A percentile compares a stretch with the other conserved stretches of the same genome.
These are phyloP conservation scores for Nematostella vectensis DNA, from an alignment of 92 coral and sea anemone genomes.

Conservation along the genomic window DNA sequence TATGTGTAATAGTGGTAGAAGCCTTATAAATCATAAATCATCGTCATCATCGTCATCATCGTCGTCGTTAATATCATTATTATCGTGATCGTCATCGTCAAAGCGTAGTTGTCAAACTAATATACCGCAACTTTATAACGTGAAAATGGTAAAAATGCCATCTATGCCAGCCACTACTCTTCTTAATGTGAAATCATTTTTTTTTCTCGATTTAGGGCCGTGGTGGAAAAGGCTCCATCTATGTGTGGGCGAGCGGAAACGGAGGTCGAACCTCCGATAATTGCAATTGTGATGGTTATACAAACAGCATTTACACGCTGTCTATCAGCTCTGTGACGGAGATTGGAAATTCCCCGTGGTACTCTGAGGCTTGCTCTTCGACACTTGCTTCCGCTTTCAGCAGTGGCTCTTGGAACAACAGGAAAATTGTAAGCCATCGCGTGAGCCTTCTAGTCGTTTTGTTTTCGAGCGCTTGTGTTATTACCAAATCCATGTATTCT, in stretches of 20 bases:
- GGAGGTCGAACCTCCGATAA: slow-evolving; percentile 97
- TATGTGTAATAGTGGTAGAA: no score
- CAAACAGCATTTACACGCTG: slow-evolving; percentile 93
- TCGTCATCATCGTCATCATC: no score
- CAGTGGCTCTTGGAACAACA: slow-evolving; percentile 86
- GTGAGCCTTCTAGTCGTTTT: no score
- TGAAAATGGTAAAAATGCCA: no score
- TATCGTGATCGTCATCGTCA: no score
- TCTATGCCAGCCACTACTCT: no score
- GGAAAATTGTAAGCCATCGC: slow-evolving; percentile 71
- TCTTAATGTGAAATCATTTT: neutral
- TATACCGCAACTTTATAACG: no score
- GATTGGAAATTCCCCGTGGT: slow-evolving; percentile 98
- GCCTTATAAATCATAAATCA: no score
- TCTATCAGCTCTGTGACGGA: slow-evolving; percentile 98
- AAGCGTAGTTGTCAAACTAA: no score
- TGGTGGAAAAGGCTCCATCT: slow-evolving; percentile 92
- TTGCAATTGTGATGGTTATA: slow-evolving; percentile 98
- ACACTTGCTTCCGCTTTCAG: slow-evolving; percentile 96
- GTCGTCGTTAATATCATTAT: no score
- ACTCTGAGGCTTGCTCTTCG: slow-evolving; percentile 96
- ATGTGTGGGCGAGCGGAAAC: slow-evolving; percentile 97
- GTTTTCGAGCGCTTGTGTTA: no score
- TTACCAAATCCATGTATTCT: no score
- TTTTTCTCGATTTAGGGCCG: slow-evolving; percentile 52